Base-by-base conservation (phyloP, 2,113 vertebrate genomes). In the Eolophus roseicapilla region DNA sequence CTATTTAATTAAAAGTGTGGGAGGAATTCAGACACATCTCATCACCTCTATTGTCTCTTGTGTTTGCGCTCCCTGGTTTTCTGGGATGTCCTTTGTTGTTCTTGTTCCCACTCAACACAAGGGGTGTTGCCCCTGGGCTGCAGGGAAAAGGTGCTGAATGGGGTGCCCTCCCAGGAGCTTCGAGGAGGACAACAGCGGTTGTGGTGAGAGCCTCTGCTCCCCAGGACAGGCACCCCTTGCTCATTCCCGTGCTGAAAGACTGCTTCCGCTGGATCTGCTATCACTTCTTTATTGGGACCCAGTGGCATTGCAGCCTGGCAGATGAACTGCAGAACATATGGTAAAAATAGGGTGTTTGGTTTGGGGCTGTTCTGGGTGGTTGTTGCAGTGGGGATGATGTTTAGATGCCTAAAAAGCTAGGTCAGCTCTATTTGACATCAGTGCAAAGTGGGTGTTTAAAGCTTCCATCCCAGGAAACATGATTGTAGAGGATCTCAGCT, bases 401-500 rank as follows among this genome's bases (percentile, higher is more conserved):
- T 94, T 91, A 93, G 88, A 94, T 91, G 69, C 77, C 83, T 81
- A 39, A 79, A 95, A 94, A 47, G 70, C 82, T 73, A 35, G 47
- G 67, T 93, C 82, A 93, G 78, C 70, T 46, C 23, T 69, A 0
- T 67, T 19, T 90, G 94, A 80, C 90, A 39, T 81, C 46, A 63
- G 55, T 20, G 55, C 60, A 43, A 2, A 5, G 60, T 86, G 83
- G 76, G 69, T 81, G 69, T 94, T 88, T 84, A 92, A 92, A 86
- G 87, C 68, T 88, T 29, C 60, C 1, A 3, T 53, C 64, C 43
- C 76, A 63, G 73, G 83, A 83, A 83, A 67, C 20, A 0, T 18
- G 41, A 31, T 31, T 76, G 71, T 80, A 41, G 46, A 81, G 21
- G 33, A 65, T 76, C 74, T 79, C 44, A 11, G 65, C 85, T 92